Evolutionary conservation across 1,140 invertebrate genomes (phyloP).

Genomic region (Heliconius eleuchia): DNA sequence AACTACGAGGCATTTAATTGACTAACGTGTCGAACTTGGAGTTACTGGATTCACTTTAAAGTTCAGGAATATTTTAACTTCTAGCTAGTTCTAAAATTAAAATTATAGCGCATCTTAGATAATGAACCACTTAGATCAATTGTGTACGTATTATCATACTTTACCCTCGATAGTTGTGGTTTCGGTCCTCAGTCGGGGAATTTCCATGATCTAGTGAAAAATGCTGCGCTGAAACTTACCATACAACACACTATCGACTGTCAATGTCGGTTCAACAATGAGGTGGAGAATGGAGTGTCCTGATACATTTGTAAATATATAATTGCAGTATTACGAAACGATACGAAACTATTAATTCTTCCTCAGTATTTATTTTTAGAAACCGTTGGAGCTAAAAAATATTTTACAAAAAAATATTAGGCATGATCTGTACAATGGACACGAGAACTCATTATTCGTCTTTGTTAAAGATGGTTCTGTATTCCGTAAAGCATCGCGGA

Average conservation of each 20-base stretch:
- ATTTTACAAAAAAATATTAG: not conserved
- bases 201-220: too few relatives aligned
- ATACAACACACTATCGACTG: too few relatives aligned
- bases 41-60: conserved; percentile 4
- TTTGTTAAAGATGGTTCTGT: not conserved
- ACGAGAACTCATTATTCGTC: conserved; percentile 9
- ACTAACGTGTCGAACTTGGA: conserved; percentile 18
- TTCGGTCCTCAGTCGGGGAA: too few relatives aligned
- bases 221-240: too few relatives aligned
- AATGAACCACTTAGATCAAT: not conserved
- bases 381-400: not conserved
- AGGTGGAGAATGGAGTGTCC: too few relatives aligned
- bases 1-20: conserved; percentile 25
- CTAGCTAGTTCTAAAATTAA: not conserved
- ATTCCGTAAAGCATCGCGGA: not conserved
- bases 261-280: too few relatives aligned
- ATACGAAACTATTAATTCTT: not conserved
- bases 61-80: conserved; percentile 4
- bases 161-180: too few relatives aligned
- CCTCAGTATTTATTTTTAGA: not conserved
- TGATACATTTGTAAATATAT: too few relatives aligned
- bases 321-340: too few relatives aligned
- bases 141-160: too few relatives aligned
- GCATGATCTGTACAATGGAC: not conserved
- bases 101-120: not conserved